Conservation (phyloP, 2,113 vertebrate species). For the Hippocampus barbouri region DNA sequence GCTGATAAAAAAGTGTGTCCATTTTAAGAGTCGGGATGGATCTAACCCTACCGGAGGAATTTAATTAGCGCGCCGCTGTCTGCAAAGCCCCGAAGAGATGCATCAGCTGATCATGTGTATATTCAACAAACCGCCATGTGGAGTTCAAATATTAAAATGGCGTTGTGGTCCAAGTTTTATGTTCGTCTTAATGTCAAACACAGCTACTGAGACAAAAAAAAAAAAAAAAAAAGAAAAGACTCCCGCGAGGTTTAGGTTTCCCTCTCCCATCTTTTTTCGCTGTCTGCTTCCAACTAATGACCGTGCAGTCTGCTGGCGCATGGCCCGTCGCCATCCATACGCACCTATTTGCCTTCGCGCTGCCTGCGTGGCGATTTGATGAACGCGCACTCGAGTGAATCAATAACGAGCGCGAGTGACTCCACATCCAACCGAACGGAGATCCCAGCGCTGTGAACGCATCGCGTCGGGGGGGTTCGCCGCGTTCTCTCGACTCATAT, state of each 20-base stretch:
- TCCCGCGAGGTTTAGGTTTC: conserved; percentile 42
- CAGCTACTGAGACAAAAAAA: conserved; percentile 14
- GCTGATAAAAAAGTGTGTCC: too few relatives aligned
- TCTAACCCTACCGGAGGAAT: conserved; percentile 28
- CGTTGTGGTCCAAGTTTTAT: conserved; percentile 53
- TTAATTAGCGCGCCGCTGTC: conserved; percentile 40
- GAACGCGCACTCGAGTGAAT: conserved; percentile 17
- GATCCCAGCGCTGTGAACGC: conserved; percentile 51
- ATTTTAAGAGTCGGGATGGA: too few relatives aligned
- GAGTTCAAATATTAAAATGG: conserved; percentile 49
- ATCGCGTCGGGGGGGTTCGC: conserved; percentile 39
- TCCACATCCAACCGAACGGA: conserved; percentile 17
- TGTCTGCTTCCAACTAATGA: conserved; percentile 48
- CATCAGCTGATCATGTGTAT: conserved; percentile 28
- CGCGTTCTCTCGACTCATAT: conserved; percentile 44
- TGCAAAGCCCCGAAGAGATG: conserved; percentile 32
- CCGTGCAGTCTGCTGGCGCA: conserved; percentile 54
- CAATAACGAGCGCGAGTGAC: conserved; percentile 18
- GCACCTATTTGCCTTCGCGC: conserved; percentile 46
- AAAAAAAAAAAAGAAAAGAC: conserved; percentile 7
- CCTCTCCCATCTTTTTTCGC: conserved; percentile 14
- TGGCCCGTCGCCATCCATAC: conserved; percentile 50
- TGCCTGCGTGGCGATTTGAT: conserved; percentile 16
- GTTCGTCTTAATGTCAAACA: conserved; percentile 45
- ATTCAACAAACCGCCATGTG: conserved; percentile 31